A percentile compares a stretch with the other conserved stretches of the same genome.
Evolutionary conservation across 1,140 invertebrate species (phyloP).

Genomic region (Scaptomyza graminum): DNA sequence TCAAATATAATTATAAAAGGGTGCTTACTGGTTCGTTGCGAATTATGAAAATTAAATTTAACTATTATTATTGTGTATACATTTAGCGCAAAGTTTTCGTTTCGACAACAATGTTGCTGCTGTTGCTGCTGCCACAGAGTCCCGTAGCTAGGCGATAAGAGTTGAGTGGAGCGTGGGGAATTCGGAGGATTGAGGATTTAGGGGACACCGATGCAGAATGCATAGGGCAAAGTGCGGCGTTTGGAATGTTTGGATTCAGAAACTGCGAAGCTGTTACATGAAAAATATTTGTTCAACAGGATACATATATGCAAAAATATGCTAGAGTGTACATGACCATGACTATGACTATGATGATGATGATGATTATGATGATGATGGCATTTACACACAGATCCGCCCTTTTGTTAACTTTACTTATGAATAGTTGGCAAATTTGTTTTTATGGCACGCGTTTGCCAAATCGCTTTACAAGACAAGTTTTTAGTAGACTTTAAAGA

Average conservation of each 20-base stretch:
- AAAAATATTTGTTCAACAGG: slow-evolving; percentile 77
- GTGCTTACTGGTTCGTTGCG: slow-evolving; percentile 12
- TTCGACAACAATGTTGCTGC: slow-evolving; percentile 58
- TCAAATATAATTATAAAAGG: not conserved
- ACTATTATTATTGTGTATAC: slow-evolving; percentile 65
- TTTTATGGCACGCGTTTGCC: slow-evolving; percentile 56
- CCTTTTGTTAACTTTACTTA: slow-evolving; percentile 29
- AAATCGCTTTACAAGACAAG: not conserved
- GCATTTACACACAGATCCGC: slow-evolving; percentile 37
- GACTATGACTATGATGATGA: slow-evolving; percentile 42
- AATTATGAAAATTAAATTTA: slow-evolving; percentile 2
- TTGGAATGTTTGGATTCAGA: slow-evolving; percentile 34
- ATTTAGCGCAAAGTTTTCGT: slow-evolving; percentile 56
- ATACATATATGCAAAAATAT: slow-evolving; percentile 76
- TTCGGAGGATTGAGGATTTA: not conserved
- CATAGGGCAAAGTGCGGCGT: not conserved
- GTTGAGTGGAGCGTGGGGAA: not conserved
- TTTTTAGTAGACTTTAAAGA: not conserved
- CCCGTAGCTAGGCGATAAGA: slow-evolving; percentile 13
- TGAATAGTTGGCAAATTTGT: slow-evolving; percentile 72
- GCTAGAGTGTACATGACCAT: slow-evolving; percentile 35
- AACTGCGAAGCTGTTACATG: slow-evolving; percentile 68
- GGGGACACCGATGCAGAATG: not conserved
- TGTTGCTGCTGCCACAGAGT: slow-evolving; percentile 49
- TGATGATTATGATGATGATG: slow-evolving; percentile 33